These are phyloP conservation scores for Aphelocoma californica DNA, from an alignment of 2,797 vertebrate genomes.

Conservation along the genomic window DNA sequence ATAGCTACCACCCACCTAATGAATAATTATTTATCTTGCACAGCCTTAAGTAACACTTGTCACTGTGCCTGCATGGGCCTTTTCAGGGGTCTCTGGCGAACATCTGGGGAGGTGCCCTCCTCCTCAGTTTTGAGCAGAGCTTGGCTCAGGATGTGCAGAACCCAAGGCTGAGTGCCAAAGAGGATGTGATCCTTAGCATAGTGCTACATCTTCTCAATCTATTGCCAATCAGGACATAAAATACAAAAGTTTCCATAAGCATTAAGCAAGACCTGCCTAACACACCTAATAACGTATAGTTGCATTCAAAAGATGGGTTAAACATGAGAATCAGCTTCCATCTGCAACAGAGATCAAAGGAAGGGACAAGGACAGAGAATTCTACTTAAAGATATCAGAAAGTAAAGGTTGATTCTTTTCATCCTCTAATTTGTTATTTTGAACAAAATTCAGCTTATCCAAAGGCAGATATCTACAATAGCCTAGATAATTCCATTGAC, in stretches of 20 bases:
- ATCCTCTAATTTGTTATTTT: neutral
- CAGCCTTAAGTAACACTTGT: neutral
- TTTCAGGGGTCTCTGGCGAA: neutral
- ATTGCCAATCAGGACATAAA: neutral
- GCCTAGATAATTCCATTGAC: neutral
- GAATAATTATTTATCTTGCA: neutral
- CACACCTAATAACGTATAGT: neutral
- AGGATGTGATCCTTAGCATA: neutral
- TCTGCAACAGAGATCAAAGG: neutral
- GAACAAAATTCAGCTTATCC: neutral
- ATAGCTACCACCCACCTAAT: neutral
- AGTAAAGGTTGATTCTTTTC: neutral
- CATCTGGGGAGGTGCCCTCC: rapidly evolving
- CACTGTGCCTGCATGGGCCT: no score
- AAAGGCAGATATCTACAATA: neutral
- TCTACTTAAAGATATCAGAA: neutral
- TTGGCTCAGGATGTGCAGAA: neutral
- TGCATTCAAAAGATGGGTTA: neutral
- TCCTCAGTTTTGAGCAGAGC: neutral
- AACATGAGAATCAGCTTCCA: neutral
- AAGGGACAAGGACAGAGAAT: neutral
- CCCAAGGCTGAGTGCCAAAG: rapidly evolving
- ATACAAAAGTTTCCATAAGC: neutral
- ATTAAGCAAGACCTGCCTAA: neutral
- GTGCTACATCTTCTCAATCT: neutral